phyloP scores from a whole-genome alignment of 2,888 invertebrate genomes.

The Pocota personata region DNA sequence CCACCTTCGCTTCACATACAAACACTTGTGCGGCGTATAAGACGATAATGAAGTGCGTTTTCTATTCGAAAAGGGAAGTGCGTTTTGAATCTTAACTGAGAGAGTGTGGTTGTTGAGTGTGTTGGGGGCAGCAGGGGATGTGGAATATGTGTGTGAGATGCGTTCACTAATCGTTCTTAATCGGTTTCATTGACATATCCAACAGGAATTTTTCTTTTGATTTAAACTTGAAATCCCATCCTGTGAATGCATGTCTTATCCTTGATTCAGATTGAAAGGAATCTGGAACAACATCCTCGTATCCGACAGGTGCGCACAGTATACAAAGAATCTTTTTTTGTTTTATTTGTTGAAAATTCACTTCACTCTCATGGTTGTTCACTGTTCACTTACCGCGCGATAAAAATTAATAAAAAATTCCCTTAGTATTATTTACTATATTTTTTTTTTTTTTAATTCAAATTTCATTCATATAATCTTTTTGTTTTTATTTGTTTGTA shows the following conservation, averaged over 20 bases:
- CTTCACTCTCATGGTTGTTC: conserved; percentile 17
- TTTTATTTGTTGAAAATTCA: neutral
- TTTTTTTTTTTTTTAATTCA: neutral
- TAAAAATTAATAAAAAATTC: conserved; percentile 27
- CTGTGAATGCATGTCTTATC: conserved; percentile 51
- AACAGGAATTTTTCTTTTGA: conserved; percentile 30
- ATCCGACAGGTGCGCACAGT: conserved; percentile 67
- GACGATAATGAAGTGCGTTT: conserved; percentile 41
- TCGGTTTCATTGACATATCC: conserved; percentile 56
- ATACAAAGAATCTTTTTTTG: conserved; percentile 22
- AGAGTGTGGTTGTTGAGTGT: conserved; percentile 33
- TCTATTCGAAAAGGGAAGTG: conserved; percentile 38
- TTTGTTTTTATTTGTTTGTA: conserved; percentile 53
- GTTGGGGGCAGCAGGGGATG: conserved; percentile 22
- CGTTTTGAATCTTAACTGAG: conserved; percentile 29
- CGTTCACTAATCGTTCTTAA: conserved; percentile 54
- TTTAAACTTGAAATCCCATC: conserved; percentile 26
- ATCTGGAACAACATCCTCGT: neutral
- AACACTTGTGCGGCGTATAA: conserved; percentile 47
- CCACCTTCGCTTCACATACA: conserved; percentile 7
- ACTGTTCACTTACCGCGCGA: conserved; percentile 49
- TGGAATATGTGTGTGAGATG: conserved; percentile 17
- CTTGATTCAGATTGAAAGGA: conserved; percentile 10
- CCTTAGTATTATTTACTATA: neutral
- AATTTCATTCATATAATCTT: conserved; percentile 41